These are phyloP conservation scores for Botia almorhae DNA, from an alignment of 2,797 vertebrate genomes.

Conservation along the genomic window DNA sequence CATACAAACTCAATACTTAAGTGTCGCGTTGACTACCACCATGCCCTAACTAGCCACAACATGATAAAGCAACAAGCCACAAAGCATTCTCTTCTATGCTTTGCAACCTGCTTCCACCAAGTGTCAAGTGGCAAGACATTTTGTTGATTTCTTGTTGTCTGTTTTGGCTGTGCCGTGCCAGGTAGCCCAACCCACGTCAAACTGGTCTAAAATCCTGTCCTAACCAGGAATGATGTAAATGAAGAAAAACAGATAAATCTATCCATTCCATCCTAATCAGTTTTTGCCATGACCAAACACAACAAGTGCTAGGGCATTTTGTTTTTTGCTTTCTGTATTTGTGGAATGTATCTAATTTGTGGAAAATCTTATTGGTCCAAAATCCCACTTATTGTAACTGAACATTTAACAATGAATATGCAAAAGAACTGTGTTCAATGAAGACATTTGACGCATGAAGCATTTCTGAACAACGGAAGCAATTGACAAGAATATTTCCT, in stretches of 20 bases:
- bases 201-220: not conserved
- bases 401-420: slow-evolving; percentile 2
- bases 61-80: not conserved
- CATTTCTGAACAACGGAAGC: not conserved
- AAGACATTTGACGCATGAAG: no score
- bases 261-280: not conserved
- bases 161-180: not conserved
- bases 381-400: not conserved
- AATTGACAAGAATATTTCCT: not conserved
- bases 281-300: not conserved
- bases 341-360: not conserved
- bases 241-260: not conserved
- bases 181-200: not conserved
- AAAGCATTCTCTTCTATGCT: not conserved
- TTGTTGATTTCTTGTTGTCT: not conserved
- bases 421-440: not conserved
- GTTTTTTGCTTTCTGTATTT: not conserved
- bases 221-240: not conserved
- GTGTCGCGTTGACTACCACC: not conserved
- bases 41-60: not conserved
- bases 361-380: not conserved
- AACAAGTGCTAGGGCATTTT: not conserved
- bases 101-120: not conserved
- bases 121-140: not conserved
- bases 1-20: not conserved